Conservation (phyloP, 2,113 vertebrate species). For the Antechinus flavipes region DNA sequence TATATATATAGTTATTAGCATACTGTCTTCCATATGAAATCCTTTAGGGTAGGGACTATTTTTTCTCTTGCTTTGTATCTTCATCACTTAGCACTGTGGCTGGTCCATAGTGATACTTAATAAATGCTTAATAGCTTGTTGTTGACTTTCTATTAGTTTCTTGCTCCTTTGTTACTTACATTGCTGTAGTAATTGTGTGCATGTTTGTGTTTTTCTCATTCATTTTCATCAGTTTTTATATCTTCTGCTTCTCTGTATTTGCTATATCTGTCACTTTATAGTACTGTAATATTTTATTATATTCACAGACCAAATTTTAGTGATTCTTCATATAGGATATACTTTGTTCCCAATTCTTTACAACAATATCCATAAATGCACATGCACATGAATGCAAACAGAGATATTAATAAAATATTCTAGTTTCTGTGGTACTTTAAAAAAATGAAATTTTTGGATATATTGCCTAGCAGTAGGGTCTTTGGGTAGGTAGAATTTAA, state of each 20-base stretch:
- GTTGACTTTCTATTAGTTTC: too few relatives aligned
- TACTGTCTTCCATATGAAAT: too few relatives aligned
- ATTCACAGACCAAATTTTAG: background rate
- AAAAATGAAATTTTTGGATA: background rate
- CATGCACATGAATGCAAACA: background rate
- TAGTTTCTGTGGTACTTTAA: background rate
- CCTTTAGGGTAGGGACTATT: too few relatives aligned
- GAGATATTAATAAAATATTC: background rate
- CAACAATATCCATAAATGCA: background rate
- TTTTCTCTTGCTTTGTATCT: too few relatives aligned
- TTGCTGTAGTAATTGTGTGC: too few relatives aligned
- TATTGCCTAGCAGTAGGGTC: background rate
- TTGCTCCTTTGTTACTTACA: too few relatives aligned
- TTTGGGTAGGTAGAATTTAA: background rate
- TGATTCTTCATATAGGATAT: background rate
- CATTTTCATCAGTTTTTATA: background rate
- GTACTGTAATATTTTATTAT: background rate
- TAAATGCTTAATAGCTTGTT: too few relatives aligned
- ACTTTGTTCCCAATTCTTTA: background rate
- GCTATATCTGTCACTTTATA: background rate
- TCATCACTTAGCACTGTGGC: too few relatives aligned
- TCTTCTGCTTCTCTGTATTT: background rate
- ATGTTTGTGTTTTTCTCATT: too few relatives aligned
- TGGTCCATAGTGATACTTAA: too few relatives aligned
- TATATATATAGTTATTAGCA: too few relatives aligned